phyloP scores from a whole-genome alignment of 2,888 invertebrate species.

The Drosophila tanythrix region DNA sequence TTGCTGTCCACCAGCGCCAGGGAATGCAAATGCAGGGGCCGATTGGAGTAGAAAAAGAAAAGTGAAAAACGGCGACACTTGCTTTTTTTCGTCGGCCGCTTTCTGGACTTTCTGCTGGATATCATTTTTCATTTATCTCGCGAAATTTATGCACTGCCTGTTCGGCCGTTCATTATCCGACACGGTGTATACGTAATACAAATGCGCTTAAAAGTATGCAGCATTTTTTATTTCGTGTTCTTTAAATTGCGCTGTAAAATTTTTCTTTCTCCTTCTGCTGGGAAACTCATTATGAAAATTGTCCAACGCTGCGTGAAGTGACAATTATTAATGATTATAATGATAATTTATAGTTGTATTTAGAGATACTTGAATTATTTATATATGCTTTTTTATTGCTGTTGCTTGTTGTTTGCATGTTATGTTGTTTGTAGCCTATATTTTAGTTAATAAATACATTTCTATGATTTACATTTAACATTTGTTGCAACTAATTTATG shows the following conservation, averaged over 20 bases:
- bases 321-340: conserved; percentile 42
- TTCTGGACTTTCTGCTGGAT: conserved; percentile 32
- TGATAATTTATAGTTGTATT: conserved; percentile 31
- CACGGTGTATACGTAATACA: conserved; percentile 56
- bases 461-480: conserved; percentile 33
- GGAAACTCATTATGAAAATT: conserved; percentile 72
- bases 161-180: conserved; percentile 54
- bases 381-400: conserved; percentile 52
- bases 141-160: conserved; percentile 71
- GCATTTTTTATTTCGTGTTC: conserved; percentile 26
- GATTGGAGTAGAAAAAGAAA: conserved; percentile 17
- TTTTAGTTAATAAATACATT: conserved; percentile 33
- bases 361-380: conserved; percentile 28
- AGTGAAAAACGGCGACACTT: conserved; percentile 72
- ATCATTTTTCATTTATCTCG: conserved; percentile 74
- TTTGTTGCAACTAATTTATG: conserved; percentile 40
- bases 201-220: conserved; percentile 51
- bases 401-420: conserved; percentile 37
- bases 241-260: conserved; percentile 45
- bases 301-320: conserved; percentile 48
- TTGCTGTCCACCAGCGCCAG: conserved; percentile 65
- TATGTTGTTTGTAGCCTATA: conserved; percentile 52
- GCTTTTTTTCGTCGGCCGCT: conserved; percentile 26
- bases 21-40: neutral
- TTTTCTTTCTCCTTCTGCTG: conserved; percentile 22